phyloP scores from a whole-genome alignment of 2,113 vertebrate genomes.

The Amphilophus citrinellus region DNA sequence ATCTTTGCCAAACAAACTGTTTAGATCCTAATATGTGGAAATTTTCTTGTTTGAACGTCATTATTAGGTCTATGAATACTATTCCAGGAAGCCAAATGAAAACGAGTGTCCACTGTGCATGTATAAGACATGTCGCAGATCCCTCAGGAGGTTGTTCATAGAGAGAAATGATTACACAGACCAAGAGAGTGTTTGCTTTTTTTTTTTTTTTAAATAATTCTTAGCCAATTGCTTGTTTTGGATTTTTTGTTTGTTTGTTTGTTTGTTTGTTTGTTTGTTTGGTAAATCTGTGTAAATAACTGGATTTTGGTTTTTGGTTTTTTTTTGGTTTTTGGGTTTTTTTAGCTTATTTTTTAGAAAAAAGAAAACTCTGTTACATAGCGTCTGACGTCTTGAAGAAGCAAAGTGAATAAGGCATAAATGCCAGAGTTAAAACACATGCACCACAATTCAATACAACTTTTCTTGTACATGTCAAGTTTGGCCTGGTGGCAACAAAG shows the following conservation, averaged over 20 bases:
- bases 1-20: slow-evolving; percentile 26
- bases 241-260: neutral
- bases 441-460: neutral
- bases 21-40: slow-evolving; percentile 19
- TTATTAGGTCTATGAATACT: neutral
- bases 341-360: neutral
- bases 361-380: neutral
- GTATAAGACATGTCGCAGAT: neutral
- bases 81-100: neutral
- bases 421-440: neutral
- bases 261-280: no score
- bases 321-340: no score
- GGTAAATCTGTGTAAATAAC: no score
- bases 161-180: neutral
- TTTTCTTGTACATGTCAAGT: neutral
- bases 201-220: neutral
- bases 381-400: neutral
- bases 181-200: neutral
- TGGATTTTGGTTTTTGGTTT: no score
- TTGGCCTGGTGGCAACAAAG: neutral
- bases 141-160: neutral
- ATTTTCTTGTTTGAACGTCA: slow-evolving; percentile 33
- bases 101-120: neutral
- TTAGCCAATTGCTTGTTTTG: neutral
- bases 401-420: neutral